phyloP scores from a whole-genome alignment of 30 jellyfish, hydroid and myxozoan genomes.

The Aurelia sp. region DNA sequence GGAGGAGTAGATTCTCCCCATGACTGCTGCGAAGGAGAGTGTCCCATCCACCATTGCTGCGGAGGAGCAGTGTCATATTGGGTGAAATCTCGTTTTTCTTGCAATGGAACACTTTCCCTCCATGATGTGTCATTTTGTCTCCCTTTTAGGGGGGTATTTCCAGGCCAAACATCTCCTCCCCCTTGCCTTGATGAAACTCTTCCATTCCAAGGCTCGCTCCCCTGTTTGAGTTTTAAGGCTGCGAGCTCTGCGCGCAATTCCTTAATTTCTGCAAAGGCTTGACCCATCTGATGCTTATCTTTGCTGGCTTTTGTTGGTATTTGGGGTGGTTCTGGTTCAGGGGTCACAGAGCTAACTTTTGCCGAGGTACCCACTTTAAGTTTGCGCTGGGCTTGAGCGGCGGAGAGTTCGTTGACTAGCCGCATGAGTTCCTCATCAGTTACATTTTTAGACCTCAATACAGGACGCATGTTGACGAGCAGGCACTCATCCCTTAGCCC shows the following conservation, averaged over 20 bases:
- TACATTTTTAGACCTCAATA: background rate
- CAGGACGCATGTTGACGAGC: conserved; percentile 1
- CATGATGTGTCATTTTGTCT: too few species aligned
- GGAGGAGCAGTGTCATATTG: background rate
- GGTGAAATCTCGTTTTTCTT: background rate
- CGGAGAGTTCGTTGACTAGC: conserved; percentile 11
- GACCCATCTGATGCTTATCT: conserved; percentile 5
- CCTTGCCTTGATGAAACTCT: background rate
- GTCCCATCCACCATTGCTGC: conserved; percentile 2
- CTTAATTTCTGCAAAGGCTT: conserved; percentile 8
- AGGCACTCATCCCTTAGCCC: background rate
- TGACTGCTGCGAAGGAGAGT: background rate
- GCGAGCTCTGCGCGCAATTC: conserved; percentile 19
- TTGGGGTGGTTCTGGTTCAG: background rate
- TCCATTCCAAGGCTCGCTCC: background rate
- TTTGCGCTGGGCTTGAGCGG: background rate
- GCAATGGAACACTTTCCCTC: background rate
- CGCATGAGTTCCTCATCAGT: conserved; percentile 20
- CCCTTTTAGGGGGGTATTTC: too few species aligned
- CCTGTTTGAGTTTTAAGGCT: background rate
- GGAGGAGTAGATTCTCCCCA: background rate
- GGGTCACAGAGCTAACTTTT: too few species aligned
- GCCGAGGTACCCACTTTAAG: background rate
- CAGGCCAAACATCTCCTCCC: too few species aligned
- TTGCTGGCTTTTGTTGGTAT: background rate